Base-by-base conservation (phyloP, 2,888 invertebrate species). In the Melinopterus prodromus region DNA sequence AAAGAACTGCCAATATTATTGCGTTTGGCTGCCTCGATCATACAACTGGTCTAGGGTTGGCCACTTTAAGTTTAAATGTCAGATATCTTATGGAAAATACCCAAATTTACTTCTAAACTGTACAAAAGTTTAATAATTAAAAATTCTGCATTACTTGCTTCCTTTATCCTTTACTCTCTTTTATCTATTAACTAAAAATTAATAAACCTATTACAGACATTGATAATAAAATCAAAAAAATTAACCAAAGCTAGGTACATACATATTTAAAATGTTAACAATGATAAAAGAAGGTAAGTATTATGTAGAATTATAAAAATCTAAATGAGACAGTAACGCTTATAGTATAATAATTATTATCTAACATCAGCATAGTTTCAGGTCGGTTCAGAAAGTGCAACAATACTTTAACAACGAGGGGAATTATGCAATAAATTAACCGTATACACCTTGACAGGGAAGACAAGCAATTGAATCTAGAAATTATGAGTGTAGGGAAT, bases 21-120 rank as follows among this genome's bases (percentile, higher is more conserved):
- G 87, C 86, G 81, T 89, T 86, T 80, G 90, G 88, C 69, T 90
- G 90, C 82, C 86, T 88, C 7, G 90, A 88, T 84, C 90, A 90
- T 80, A 87, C 89, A 3, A 90, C 89, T 14, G 89, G 90, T n/a
- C 84, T 90, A 53, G 90, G 86, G 6, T 87, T 88, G 9, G 90
- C 90, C 2, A 85, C 86, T 72, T 81, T 90, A 6, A 87, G 90
- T 15, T 80, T 90, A 70, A 83, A 85, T 83, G 84, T 85, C 38
- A 84, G 77, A 71, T 79, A 79, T 36, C 70, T 81, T 74, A 70
- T 78, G 70, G 35, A 15, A 16, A 16, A 69, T 70, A 26, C 37
- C 7, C 9, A 35, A 74, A 26, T 36, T 36, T 1, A 53, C 26
- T 2, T 26, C 2, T 26, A 26, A 26, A 26, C 26, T n/a, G n/a